A percentile compares a stretch with the other conserved stretches of the same genome.
Conservation (phyloP, 1,140 invertebrate species). For the Psilanteris sp. region DNA sequence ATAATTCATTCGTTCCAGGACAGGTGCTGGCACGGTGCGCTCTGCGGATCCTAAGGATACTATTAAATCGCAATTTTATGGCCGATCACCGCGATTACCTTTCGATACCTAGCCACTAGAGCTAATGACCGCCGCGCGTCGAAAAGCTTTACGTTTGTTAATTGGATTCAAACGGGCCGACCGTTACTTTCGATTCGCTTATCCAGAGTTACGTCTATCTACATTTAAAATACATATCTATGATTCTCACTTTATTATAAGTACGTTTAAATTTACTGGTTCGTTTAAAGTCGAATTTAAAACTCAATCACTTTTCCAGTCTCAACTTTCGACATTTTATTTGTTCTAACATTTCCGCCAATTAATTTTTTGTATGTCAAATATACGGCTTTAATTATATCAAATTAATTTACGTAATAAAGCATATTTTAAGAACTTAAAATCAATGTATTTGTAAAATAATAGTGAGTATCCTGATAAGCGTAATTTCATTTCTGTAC, state of each 20-base stretch:
- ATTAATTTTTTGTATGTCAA: no score
- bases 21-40: conserved; percentile 58
- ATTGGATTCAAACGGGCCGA: conserved; percentile 59
- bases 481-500: no score
- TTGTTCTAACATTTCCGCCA: no score
- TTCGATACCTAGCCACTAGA: conserved; percentile 50
- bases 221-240: conserved; percentile 1
- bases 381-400: no score
- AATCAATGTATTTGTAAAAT: no score
- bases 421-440: no score
- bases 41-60: conserved; percentile 54
- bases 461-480: no score
- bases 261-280: no score
- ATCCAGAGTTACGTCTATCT: conserved; percentile 27
- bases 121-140: conserved; percentile 46
- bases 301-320: no score
- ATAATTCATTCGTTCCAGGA: conserved; percentile 67
- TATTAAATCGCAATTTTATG: conserved; percentile 69
- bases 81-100: conserved; percentile 62
- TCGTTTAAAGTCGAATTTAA: not conserved
- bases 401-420: no score
- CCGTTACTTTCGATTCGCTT: conserved; percentile 30
- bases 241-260: conserved; percentile 7
- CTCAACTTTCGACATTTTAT: no score
- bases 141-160: conserved; percentile 60